Evolutionary conservation across 2,113 vertebrate genomes (phyloP).

Genomic region (Hydropotes inermis): DNA sequence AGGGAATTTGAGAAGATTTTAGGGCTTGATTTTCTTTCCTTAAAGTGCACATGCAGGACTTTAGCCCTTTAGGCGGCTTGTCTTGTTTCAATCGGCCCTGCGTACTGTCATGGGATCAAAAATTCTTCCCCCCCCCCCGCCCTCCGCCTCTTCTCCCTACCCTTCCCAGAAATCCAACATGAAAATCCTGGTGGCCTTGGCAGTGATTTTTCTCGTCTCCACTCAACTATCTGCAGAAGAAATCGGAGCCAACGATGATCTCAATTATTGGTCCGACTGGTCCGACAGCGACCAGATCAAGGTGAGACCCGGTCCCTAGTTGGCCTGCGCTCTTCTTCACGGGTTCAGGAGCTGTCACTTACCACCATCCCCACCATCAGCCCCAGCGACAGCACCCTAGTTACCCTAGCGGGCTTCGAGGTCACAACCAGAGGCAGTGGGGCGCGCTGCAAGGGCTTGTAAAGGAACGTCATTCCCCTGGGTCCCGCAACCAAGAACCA

Average conservation of each 20-base stretch:
- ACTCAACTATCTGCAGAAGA: constrained; percentile 86
- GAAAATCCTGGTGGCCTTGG: constrained; percentile 86
- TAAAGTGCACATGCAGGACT: neutral
- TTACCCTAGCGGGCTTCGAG: neutral
- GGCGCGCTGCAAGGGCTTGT: neutral
- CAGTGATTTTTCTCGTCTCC: constrained; percentile 84
- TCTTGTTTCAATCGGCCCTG: neutral
- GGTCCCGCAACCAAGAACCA: neutral
- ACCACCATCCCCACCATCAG: neutral
- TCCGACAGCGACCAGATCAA: constrained; percentile 84
- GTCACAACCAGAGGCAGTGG: neutral
- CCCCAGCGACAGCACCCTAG: neutral
- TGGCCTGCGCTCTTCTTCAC: neutral
- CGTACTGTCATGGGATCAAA: neutral
- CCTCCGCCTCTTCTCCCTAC: neutral
- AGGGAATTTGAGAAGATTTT: neutral
- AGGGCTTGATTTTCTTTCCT: neutral
- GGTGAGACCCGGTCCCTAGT: constrained; percentile 77
- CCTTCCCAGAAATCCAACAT: constrained; percentile 77
- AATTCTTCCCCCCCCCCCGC: neutral
- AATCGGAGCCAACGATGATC: constrained; percentile 83
- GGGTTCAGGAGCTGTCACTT: neutral
- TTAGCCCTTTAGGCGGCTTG: neutral
- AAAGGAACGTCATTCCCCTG: neutral
- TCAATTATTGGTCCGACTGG: constrained; percentile 89